phyloP scores from a whole-genome alignment of 2,113 vertebrate species.

The Seriola quinqueradiata region DNA sequence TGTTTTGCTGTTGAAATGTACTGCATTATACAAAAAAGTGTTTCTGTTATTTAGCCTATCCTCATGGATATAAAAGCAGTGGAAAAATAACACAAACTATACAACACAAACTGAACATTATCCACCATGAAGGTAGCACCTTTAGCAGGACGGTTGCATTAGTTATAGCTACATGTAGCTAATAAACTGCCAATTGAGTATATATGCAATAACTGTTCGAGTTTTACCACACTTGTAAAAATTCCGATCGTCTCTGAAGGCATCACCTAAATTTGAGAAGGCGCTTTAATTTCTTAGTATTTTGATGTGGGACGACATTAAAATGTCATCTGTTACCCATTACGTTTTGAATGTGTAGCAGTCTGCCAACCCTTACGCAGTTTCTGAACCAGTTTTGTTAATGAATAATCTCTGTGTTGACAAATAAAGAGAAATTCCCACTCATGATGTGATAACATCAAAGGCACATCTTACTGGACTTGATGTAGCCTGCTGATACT shows the following conservation, averaged over 20 bases:
- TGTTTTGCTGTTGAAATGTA: too few relatives aligned
- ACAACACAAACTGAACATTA: neutral
- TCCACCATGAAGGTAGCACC: neutral
- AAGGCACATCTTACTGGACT: neutral
- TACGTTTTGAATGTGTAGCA: neutral
- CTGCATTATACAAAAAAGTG: too few relatives aligned
- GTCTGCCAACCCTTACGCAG: neutral
- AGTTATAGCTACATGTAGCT: too few relatives aligned
- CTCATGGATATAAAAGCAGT: too few relatives aligned
- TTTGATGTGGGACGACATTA: neutral
- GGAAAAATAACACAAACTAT: too few relatives aligned
- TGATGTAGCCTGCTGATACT: too few relatives aligned
- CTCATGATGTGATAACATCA: neutral
- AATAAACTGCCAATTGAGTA: too few relatives aligned
- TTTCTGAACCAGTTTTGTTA: neutral
- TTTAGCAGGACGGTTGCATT: too few relatives aligned
- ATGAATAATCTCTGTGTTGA: neutral
- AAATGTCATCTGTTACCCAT: conserved; percentile 5
- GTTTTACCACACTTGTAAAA: neutral
- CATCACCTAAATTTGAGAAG: neutral
- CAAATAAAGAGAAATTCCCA: neutral
- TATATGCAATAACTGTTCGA: too few relatives aligned
- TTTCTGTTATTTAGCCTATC: too few relatives aligned
- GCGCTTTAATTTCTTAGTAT: neutral
- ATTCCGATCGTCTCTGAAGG: neutral